phyloP scores from a whole-genome alignment of 1,140 invertebrate genomes.

The Apis laboriosa region DNA sequence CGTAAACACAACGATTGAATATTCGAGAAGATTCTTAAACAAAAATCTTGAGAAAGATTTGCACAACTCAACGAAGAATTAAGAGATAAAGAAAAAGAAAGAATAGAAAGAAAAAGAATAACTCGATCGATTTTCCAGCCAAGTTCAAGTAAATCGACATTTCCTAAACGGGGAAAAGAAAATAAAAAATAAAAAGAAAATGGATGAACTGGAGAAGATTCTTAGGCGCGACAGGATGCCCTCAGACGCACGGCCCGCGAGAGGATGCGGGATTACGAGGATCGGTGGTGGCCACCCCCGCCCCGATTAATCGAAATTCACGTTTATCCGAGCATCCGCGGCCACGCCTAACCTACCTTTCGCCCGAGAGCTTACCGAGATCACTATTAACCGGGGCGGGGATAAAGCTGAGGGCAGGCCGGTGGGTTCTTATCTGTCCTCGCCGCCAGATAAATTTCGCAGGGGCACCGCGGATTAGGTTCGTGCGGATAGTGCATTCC shows the following conservation, averaged over 20 bases:
- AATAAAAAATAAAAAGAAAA: neutral
- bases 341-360: constrained; percentile 59
- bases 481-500: constrained; percentile 67
- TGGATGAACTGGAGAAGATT: neutral
- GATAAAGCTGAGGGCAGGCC: constrained; percentile 59
- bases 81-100: no score
- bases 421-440: constrained; percentile 61
- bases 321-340: constrained; percentile 28
- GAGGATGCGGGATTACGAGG: constrained; percentile 40
- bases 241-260: neutral
- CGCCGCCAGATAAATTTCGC: constrained; percentile 64
- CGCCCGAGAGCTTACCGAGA: constrained; percentile 66
- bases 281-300: constrained; percentile 11
- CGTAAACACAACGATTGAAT: no score
- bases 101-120: no score
- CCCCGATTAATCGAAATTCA: constrained; percentile 60
- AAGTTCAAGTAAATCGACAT: no score
- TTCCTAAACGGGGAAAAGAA: no score
- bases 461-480: constrained; percentile 64
- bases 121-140: no score
- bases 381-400: constrained; percentile 63
- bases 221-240: neutral
- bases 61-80: no score
- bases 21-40: no score
- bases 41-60: no score